phyloP scores from a whole-genome alignment of 2,113 vertebrate species.

The Girardinichthys multiradiatus region DNA sequence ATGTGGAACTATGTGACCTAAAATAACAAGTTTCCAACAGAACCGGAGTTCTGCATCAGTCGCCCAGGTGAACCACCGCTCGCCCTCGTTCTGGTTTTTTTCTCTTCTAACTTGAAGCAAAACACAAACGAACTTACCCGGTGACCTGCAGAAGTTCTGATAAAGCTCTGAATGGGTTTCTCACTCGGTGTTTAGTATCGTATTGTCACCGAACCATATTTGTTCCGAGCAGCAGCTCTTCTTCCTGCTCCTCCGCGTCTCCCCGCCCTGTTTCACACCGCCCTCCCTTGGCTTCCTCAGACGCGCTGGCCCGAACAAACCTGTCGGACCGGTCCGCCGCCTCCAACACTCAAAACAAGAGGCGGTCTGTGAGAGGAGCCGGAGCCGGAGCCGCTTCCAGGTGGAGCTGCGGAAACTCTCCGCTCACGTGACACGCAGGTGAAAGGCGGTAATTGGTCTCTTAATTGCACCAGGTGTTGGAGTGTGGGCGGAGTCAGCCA shows the following conservation, averaged over 20 bases:
- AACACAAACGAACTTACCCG: not conserved
- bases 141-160: not conserved
- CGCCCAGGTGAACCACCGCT: too few relatives aligned
- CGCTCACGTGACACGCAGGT: constrained; percentile 46
- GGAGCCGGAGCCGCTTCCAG: not conserved
- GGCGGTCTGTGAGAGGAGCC: not conserved
- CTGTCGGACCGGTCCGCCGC: constrained; percentile 55
- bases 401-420: not conserved
- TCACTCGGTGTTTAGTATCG: constrained; percentile 18
- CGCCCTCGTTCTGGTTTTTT: too few relatives aligned
- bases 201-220: constrained; percentile 56
- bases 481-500: not conserved
- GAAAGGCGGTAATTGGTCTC: constrained; percentile 29
- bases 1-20: too few relatives aligned
- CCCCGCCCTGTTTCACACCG: constrained; percentile 44
- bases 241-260: constrained; percentile 59
- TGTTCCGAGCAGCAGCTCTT: not conserved
- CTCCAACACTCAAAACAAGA: not conserved
- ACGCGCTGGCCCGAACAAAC: constrained; percentile 33
- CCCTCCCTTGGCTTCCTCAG: constrained; percentile 25
- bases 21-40: too few relatives aligned
- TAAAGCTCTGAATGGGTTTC: not conserved
- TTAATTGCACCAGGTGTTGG: constrained; percentile 38
- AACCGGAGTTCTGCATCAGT: too few relatives aligned
- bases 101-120: too few relatives aligned